Evolutionary conservation across 2,113 vertebrate genomes (phyloP), one percentile per base, ranked within the genome.

Genomic region (Fulmarus glacialis): DNA sequence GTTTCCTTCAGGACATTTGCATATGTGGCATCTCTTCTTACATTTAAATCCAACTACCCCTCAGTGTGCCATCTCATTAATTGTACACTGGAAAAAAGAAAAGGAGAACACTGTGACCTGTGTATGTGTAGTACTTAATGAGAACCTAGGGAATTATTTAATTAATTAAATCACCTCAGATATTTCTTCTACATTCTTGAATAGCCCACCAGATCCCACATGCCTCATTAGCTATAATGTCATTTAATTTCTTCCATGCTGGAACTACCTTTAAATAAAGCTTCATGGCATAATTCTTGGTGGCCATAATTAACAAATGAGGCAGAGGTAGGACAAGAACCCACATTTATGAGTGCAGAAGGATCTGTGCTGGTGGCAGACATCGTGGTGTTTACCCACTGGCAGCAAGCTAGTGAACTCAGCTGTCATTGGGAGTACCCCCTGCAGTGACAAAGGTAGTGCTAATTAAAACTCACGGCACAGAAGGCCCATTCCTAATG

Each of bases 191-290:
- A 79, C 73, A 68, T 96, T 95, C 75, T 95, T 91, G 81, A 96
- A 81, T 96, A 93, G 43, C 87, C n/a, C 83, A 92, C 58, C 17
- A 92, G 87, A 91, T 91, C 91, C 81, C 72, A 62, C 56, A 82
- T 68, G 95, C 60, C 74, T 95, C 92, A 96, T 96, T 95, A 97
- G 45, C n/a, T 73, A 8, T 85, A 94, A 92, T 91, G 77, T 71
- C 72, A 84, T 91, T 96, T 95, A 95, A 94, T 96, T 96, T 97
- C 56, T 93, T 95, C 81, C 58, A 60, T 94, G 60, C 82, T 91
- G 48, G 14, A 82, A 86, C 45, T 92, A 53, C 19, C 74, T 95
- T 95, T 91, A 95, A 91, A 91, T 82, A 94, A 82, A 87, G 78
- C 66, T 96, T 93, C 78, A 82, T 29, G 20, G 66, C 45, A 72